These are phyloP conservation scores for Actenoides hombroni DNA, from an alignment of 2,113 vertebrate genomes.

Conservation along the genomic window DNA sequence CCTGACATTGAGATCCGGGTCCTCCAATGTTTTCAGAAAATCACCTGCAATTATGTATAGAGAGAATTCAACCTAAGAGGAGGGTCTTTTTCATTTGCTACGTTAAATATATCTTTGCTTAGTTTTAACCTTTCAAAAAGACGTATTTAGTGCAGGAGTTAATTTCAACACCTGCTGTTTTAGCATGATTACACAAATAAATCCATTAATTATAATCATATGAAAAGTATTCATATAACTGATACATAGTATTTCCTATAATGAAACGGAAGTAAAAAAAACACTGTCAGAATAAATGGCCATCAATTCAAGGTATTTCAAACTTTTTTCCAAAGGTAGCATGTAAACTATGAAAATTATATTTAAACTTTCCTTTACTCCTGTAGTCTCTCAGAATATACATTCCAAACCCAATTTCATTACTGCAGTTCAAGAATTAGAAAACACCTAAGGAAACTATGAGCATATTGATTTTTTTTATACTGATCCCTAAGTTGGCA, in stretches of 20 bases:
- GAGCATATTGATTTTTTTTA: not conserved
- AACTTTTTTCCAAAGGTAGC: not conserved
- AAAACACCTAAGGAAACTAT: not conserved
- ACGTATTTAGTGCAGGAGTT: not conserved
- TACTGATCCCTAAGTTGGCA: not conserved
- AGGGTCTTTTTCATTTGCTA: not conserved
- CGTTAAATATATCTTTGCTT: not conserved
- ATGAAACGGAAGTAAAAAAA: not conserved
- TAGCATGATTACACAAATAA: not conserved
- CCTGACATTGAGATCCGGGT: conserved; percentile 96
- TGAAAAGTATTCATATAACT: not conserved
- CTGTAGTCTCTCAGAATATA: not conserved
- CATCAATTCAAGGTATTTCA: not conserved
- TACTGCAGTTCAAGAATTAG: not conserved
- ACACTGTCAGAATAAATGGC: not conserved
- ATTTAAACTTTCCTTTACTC: not conserved
- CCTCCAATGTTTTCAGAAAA: conserved; percentile 96
- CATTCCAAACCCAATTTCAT: not conserved
- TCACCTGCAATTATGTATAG: conserved; percentile 80
- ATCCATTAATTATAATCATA: not conserved
- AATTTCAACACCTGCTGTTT: not conserved
- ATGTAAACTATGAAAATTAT: not conserved
- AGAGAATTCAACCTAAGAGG: not conserved
- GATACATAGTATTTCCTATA: not conserved
- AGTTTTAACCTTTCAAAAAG: not conserved